A percentile compares a stretch with the other conserved stretches of the same genome.
These are phyloP conservation scores for Karalla daura DNA, from an alignment of 2,797 vertebrate genomes.

Conservation along the genomic window DNA sequence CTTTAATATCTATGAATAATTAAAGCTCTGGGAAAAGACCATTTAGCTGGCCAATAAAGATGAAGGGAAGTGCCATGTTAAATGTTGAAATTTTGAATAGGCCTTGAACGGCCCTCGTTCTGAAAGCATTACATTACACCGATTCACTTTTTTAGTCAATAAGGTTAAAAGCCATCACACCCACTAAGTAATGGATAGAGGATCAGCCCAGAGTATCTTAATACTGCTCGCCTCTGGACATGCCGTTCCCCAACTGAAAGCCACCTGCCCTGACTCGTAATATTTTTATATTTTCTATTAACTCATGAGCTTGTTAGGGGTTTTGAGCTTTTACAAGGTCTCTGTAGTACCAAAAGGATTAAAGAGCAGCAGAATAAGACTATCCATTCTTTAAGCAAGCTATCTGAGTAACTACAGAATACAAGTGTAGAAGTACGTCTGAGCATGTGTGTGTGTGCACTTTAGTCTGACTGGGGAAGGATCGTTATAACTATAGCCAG, in stretches of 20 bases:
- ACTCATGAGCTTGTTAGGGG: slow-evolving; percentile 30
- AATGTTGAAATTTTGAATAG: slow-evolving; percentile 61
- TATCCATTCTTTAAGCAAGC: no score
- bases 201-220: slow-evolving; percentile 3
- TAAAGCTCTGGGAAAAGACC: slow-evolving; percentile 74
- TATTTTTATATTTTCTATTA: slow-evolving; percentile 45
- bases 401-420: slow-evolving; percentile 23
- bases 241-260: slow-evolving; percentile 11
- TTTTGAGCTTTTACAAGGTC: slow-evolving; percentile 42
- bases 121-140: slow-evolving; percentile 51
- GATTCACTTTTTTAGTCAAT: slow-evolving; percentile 46
- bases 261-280: slow-evolving; percentile 35
- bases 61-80: slow-evolving; percentile 67
- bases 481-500: slow-evolving; percentile 56
- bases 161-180: slow-evolving; percentile 57
- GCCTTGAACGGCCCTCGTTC: slow-evolving; percentile 52
- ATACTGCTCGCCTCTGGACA: slow-evolving; percentile 8
- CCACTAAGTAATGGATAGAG: slow-evolving; percentile 20
- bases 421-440: slow-evolving; percentile 1
- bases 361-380: slow-evolving; percentile 42
- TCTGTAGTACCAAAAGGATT: slow-evolving; percentile 49
- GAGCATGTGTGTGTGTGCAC: background rate
- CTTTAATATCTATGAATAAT: slow-evolving; percentile 81
- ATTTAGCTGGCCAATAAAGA: slow-evolving; percentile 76
- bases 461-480: slow-evolving; percentile 36